Conservation (phyloP, 2,113 vertebrate genomes). For the Gulo gulo region DNA sequence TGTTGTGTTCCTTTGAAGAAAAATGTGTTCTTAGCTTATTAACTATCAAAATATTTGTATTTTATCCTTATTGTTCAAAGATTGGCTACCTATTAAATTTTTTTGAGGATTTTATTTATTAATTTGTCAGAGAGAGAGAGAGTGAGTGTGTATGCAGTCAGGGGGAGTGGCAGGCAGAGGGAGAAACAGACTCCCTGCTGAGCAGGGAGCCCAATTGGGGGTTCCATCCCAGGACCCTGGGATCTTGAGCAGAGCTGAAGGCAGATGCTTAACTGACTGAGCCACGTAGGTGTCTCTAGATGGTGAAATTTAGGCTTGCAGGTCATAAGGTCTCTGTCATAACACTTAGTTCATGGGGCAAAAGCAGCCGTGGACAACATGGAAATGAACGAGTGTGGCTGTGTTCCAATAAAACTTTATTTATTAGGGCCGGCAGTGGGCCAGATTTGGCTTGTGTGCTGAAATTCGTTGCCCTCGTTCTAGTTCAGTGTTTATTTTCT, state of each 20-base stretch:
- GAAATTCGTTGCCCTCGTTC: neutral
- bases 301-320: neutral
- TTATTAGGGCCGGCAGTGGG: neutral
- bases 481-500: neutral
- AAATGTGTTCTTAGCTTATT: neutral
- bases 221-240: neutral
- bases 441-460: neutral
- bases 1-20: neutral
- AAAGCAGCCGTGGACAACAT: neutral
- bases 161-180: neutral
- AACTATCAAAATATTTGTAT: neutral
- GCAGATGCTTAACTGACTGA: neutral
- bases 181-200: neutral
- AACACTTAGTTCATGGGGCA: neutral
- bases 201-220: too few species aligned
- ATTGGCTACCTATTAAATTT: neutral
- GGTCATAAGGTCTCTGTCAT: neutral
- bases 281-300: neutral
- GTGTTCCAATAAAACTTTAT: constrained; percentile 31
- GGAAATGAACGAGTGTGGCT: neutral
- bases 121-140: neutral
- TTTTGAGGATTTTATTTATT: neutral
- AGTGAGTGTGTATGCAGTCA: too few species aligned
- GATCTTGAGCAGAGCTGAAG: neutral
- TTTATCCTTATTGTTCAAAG: neutral